Evolutionary conservation across 1,140 invertebrate species (phyloP).

Genomic region (Ptiloglossa arizonensis): DNA sequence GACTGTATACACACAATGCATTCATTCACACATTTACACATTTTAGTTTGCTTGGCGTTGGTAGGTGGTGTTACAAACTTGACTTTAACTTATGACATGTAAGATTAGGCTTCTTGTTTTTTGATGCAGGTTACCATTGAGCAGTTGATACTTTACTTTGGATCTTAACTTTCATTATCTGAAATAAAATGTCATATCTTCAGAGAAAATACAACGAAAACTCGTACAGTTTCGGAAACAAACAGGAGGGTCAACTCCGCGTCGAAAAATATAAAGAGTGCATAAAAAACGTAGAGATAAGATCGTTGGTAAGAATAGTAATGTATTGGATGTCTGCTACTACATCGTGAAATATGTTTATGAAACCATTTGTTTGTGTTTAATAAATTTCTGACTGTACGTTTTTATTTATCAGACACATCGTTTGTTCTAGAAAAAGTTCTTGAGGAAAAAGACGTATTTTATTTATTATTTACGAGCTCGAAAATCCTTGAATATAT

Average conservation of each 20-base stretch:
- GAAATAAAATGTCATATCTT: constrained; percentile 29
- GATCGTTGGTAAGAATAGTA: constrained; percentile 35
- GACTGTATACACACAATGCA: too few relatives aligned
- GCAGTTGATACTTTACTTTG: neutral
- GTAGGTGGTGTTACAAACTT: neutral
- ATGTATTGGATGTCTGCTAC: neutral
- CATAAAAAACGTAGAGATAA: constrained; percentile 29
- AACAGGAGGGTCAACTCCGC: constrained; percentile 27
- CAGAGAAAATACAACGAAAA: constrained; percentile 45
- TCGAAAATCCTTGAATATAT: too few relatives aligned
- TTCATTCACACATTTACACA: too few relatives aligned
- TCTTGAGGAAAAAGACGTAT: too few relatives aligned
- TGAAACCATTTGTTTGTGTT: neutral
- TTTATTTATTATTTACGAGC: too few relatives aligned
- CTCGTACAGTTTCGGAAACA: constrained; percentile 16
- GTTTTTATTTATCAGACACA: too few relatives aligned
- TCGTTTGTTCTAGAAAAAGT: neutral
- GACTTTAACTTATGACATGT: too few relatives aligned
- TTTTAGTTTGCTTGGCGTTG: neutral
- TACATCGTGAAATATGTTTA: neutral
- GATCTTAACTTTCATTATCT: neutral
- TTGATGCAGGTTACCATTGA: neutral
- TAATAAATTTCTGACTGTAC: neutral
- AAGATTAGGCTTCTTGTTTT: neutral
- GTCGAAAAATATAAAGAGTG: constrained; percentile 5